Evolutionary conservation across 2,113 vertebrate species (phyloP).

Genomic region (Damaliscus lunatus): DNA sequence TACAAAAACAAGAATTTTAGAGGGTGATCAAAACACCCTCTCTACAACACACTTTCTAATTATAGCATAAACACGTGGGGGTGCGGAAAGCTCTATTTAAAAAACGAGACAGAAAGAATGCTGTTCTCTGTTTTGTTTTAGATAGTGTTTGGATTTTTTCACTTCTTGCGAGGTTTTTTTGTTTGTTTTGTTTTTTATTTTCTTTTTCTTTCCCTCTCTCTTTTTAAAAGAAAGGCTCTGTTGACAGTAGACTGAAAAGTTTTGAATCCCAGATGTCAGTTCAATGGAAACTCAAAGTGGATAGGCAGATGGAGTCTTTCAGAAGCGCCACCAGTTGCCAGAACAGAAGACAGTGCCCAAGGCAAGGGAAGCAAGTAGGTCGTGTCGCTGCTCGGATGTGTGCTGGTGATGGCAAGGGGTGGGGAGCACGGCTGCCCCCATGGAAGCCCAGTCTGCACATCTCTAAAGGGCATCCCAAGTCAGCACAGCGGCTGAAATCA

Average conservation of each 20-base stretch:
- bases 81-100: constrained; percentile 31
- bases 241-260: constrained; percentile 51
- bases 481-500: background rate
- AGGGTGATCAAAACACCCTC: constrained; percentile 57
- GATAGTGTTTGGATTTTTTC: constrained; percentile 51
- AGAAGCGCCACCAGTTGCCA: constrained; percentile 18
- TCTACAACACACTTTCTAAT: constrained; percentile 60
- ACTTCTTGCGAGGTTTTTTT: background rate
- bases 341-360: constrained; percentile 13
- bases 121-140: constrained; percentile 47
- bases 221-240: background rate
- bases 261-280: constrained; percentile 49
- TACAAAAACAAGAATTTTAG: constrained; percentile 71
- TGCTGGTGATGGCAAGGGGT: background rate
- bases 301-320: constrained; percentile 48
- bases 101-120: constrained; percentile 43
- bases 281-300: constrained; percentile 27
- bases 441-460: background rate
- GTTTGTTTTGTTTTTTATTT: too few relatives aligned
- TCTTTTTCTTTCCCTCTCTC: background rate
- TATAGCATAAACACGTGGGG: constrained; percentile 54
- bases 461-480: background rate
- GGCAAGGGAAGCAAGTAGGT: background rate
- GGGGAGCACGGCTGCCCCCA: background rate
- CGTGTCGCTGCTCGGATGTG: background rate